phyloP scores from a whole-genome alignment of 2,888 invertebrate species.

The Coelogynopora nodosa region DNA sequence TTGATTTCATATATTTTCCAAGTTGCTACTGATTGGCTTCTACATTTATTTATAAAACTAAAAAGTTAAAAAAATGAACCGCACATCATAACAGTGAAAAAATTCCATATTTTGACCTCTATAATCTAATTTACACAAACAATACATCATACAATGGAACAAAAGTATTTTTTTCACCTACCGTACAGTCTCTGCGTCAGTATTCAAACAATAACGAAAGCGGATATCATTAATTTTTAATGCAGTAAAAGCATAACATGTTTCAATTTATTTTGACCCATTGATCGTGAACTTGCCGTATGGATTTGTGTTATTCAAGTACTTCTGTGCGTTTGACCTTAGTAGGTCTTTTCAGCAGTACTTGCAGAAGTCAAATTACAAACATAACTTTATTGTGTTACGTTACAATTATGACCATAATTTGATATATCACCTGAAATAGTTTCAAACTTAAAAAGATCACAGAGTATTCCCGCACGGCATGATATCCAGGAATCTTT shows the following conservation, averaged over 20 bases:
- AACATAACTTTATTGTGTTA: too few species aligned
- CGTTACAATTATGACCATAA: too few species aligned
- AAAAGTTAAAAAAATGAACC: not conserved
- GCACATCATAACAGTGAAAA: not conserved
- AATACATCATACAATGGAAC: not conserved
- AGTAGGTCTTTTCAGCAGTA: too few species aligned
- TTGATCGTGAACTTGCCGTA: not conserved
- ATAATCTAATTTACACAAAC: not conserved
- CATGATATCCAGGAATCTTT: too few species aligned
- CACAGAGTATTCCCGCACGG: too few species aligned
- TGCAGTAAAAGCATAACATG: not conserved
- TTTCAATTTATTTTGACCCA: not conserved
- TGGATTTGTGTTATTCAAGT: too few species aligned
- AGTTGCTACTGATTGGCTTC: not conserved
- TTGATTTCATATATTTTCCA: not conserved
- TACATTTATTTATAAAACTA: not conserved
- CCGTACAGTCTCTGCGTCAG: not conserved
- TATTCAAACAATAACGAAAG: not conserved
- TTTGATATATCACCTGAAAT: too few species aligned
- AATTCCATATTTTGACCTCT: not conserved
- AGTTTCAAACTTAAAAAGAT: too few species aligned
- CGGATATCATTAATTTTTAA: not conserved
- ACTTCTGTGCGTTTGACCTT: too few species aligned
- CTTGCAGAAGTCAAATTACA: too few species aligned
- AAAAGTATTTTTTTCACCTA: not conserved